Conservation (phyloP, 2,888 invertebrate genomes). For the Hydrotaea diabolus region DNA sequence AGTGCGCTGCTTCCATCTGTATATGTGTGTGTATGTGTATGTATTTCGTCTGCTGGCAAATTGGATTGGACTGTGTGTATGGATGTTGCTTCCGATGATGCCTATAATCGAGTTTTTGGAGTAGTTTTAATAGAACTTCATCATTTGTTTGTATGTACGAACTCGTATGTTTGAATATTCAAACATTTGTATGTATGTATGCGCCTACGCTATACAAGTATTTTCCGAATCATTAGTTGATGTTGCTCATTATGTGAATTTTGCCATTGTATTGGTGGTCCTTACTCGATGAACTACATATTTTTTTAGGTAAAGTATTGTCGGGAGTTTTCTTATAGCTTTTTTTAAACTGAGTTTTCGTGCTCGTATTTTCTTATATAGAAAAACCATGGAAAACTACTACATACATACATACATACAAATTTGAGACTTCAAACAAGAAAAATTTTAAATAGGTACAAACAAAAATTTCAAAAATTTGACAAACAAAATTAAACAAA, state of each 20-base stretch:
- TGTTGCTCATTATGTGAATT: background rate
- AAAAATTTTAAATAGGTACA: too few species aligned
- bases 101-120: background rate
- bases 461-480: too few species aligned
- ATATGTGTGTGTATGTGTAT: background rate
- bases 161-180: too few species aligned
- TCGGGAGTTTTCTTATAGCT: background rate
- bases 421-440: too few species aligned
- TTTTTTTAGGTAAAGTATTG: background rate
- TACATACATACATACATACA: too few species aligned
- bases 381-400: too few species aligned
- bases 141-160: background rate
- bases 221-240: conserved; percentile 34
- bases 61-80: background rate
- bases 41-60: background rate
- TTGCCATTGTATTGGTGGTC: background rate
- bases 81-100: too few species aligned
- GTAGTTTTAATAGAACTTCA: background rate
- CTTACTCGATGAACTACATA: background rate
- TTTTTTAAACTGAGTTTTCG: too few species aligned
- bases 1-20: background rate
- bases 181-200: background rate
- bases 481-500: too few species aligned
- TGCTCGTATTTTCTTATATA: too few species aligned
- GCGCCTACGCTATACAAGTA: background rate